Base-by-base conservation (phyloP, 2,888 invertebrate genomes). In the Ephialtes manifestator region DNA sequence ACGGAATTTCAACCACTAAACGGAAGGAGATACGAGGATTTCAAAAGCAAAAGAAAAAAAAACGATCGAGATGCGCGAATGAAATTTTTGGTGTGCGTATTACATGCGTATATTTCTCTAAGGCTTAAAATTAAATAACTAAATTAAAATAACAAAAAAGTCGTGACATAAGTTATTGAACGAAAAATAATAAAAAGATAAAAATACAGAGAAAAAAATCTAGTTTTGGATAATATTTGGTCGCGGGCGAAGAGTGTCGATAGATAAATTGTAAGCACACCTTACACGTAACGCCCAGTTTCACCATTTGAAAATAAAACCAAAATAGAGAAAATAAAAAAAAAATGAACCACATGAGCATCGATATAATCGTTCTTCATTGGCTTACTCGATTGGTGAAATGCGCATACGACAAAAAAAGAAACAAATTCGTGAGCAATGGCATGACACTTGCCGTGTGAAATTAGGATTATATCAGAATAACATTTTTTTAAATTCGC, bases 151-250 rank as follows among this genome's bases (percentile, higher is more conserved):
- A 71, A 83, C 58, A n/a, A 65, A 11, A 39, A 65, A 39, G 20
- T 39, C 18, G 77, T 78, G 72, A 81, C 63, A 81, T 83, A 85
- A 85, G 82, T 85, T 79, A 82, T 78, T 68, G 67, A 72, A 46
- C 35, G 53, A 28, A 76, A 43, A 53, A 67, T 48, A 18, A 68
- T 63, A n/a, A 72, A 81, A 88, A 76, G 83, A 74, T 39, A 8
- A 78, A 83, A 85, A 86, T 76, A 86, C 67, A 87, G 81, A 85
- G 63, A 68, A 80, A 87, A 77, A 86, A 89, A 91, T 91, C 91
- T 91, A 91, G 90, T 91, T 91, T 91, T 91, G 89, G 91, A 91
- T 87, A 86, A 91, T 91, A 91, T 90, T 90, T 90, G 89, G 82
- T 87, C 87, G 88, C 86, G 86, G 89, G 87, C 84, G 83, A 77